Conservation (phyloP, 2,888 invertebrate genomes). For the Eremobia ochroleuca region DNA sequence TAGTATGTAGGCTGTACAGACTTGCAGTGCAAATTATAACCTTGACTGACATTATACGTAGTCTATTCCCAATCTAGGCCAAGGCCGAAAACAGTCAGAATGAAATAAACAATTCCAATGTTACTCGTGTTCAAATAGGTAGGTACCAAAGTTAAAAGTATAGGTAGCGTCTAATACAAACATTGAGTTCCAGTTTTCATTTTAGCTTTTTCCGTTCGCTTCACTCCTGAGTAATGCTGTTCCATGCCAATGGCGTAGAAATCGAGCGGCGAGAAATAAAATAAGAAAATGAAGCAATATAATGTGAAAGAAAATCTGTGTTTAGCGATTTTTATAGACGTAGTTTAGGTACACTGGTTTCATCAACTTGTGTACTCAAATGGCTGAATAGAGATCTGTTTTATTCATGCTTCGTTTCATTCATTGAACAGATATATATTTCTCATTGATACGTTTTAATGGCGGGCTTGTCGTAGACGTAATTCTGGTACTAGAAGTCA, state of each 20-base stretch:
- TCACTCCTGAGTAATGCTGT: constrained; percentile 58
- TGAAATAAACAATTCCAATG: constrained; percentile 44
- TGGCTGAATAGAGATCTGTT: constrained; percentile 34
- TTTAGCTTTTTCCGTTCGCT: constrained; percentile 56
- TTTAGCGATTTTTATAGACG: constrained; percentile 41
- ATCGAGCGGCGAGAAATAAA: constrained; percentile 50
- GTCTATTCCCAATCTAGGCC: constrained; percentile 39
- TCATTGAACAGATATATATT: not conserved
- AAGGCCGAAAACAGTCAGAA: constrained; percentile 35
- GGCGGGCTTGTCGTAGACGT: not conserved
- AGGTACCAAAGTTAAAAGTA: constrained; percentile 23
- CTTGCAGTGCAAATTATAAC: constrained; percentile 42
- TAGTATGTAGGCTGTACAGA: constrained; percentile 10
- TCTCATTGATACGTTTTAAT: constrained; percentile 17
- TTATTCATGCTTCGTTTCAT: constrained; percentile 32
- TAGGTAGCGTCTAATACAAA: constrained; percentile 37
- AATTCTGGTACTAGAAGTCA: not conserved
- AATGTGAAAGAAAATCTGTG: constrained; percentile 43
- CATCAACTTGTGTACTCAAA: constrained; percentile 36
- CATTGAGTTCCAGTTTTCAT: constrained; percentile 50
- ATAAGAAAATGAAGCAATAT: constrained; percentile 53
- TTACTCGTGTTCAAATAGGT: constrained; percentile 35
- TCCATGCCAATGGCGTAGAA: constrained; percentile 53
- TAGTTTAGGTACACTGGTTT: constrained; percentile 35
- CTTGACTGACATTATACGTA: constrained; percentile 27